These are phyloP conservation scores for Cerceris rybyensis DNA, from an alignment of 2,888 invertebrate species.

Conservation along the genomic window DNA sequence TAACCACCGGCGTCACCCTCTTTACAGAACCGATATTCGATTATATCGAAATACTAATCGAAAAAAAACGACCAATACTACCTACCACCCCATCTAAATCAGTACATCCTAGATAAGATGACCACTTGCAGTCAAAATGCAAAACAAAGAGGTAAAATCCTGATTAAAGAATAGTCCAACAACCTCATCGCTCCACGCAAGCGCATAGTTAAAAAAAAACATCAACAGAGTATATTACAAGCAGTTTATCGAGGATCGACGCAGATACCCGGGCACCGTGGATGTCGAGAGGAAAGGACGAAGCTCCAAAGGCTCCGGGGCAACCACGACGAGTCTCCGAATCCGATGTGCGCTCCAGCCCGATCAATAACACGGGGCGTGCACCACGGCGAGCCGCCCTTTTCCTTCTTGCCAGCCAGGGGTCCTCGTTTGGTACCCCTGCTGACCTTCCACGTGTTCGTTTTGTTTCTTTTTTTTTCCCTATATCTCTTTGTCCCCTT, in stretches of 20 bases:
- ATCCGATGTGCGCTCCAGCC: constrained; percentile 74
- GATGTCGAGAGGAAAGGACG: constrained; percentile 53
- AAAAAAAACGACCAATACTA: too few species aligned
- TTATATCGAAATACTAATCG: constrained; percentile 26
- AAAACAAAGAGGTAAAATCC: too few species aligned
- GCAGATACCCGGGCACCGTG: constrained; percentile 30
- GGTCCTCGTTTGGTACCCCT: constrained; percentile 54
- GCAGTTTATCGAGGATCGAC: constrained; percentile 33
- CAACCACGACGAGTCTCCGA: constrained; percentile 68
- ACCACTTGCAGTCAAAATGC: too few species aligned
- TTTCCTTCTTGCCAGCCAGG: constrained; percentile 59
- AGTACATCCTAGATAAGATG: too few species aligned
- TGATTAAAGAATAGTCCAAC: too few species aligned
- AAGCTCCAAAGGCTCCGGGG: constrained; percentile 59
- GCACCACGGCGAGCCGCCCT: constrained; percentile 68
- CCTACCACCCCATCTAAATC: too few species aligned
- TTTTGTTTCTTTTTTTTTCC: not conserved
- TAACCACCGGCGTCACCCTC: constrained; percentile 37
- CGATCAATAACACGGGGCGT: constrained; percentile 80
- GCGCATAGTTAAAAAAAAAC: too few species aligned
- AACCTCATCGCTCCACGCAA: too few species aligned
- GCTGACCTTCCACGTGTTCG: constrained; percentile 48
- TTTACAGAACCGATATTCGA: constrained; percentile 38
- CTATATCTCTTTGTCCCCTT: not conserved
- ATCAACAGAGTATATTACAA: not conserved